Evolutionary conservation across 2,888 invertebrate genomes (phyloP).

Genomic region (Scaptomyza caliginosa): DNA sequence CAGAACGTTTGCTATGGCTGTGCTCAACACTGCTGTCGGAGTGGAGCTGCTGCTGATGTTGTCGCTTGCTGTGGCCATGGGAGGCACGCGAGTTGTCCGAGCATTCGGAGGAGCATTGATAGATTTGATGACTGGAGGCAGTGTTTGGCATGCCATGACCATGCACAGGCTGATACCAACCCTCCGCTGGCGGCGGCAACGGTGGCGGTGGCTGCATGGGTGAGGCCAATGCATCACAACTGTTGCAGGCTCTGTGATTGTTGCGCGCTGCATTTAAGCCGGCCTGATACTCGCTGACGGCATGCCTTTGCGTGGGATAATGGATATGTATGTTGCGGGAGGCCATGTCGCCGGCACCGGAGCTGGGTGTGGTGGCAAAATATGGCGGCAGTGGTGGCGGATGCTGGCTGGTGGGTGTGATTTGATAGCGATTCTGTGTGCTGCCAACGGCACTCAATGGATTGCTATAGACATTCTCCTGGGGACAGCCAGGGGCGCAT

Average conservation of each 20-base stretch:
- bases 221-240: conserved; percentile 83
- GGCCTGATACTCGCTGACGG: conserved; percentile 83
- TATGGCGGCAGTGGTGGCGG: conserved; percentile 83
- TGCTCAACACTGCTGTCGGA: conserved; percentile 82
- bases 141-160: conserved; percentile 69
- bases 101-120: conserved; percentile 84
- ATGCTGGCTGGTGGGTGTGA: conserved; percentile 83
- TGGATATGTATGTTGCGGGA: conserved; percentile 83
- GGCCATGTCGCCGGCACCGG: conserved; percentile 65
- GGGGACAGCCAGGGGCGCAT: conserved; percentile 73
- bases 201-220: conserved; percentile 82
- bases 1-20: conserved; percentile 61
- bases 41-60: conserved; percentile 72
- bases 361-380: conserved; percentile 68
- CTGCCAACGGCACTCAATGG: conserved; percentile 80
- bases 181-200: conserved; percentile 80
- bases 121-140: conserved; percentile 82
- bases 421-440: conserved; percentile 83
- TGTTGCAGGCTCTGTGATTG: conserved; percentile 83
- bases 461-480: conserved; percentile 83
- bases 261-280: conserved; percentile 81
- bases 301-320: conserved; percentile 83
- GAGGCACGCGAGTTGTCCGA: conserved; percentile 84
- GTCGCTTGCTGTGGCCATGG: conserved; percentile 65
- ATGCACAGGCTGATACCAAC: conserved; percentile 83